Evolutionary conservation across 2,113 vertebrate genomes (phyloP), one percentile per base, ranked within the genome.

Genomic region (Equus przewalskii): DNA sequence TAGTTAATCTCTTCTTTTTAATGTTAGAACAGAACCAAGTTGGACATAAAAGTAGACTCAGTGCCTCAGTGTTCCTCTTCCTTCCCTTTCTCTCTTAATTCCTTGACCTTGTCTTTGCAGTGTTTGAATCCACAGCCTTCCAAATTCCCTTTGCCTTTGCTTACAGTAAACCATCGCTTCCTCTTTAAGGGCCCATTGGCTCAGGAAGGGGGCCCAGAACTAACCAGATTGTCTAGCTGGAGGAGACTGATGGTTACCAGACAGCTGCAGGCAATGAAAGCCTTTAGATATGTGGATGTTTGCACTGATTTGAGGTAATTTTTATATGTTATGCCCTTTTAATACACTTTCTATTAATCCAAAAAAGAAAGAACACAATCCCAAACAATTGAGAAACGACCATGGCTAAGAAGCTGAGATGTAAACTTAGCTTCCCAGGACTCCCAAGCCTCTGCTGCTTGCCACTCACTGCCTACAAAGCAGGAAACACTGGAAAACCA

Each of bases 1-100:
- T 75, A 73, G 26, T 78, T 80, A 73, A 82, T 86, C 56, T 54
- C 26, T 88, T 84, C 72, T 94, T 89, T 81, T 26, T 15, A 85
- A 84, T 60, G 44, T 83, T 76, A 89, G 58, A 93, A 11, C 22
- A 88, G 26, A 94, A 56, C 46, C 7, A 30, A 78, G 62, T 81
- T 11, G 58, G 18, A 56, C 36, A 94, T 13, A 88, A 58, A 76
- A 65, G 36, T 15, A 69, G 46, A 70, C 67, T 41, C 16, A 33
- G 22, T 41, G 70, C 33, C 87, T 96, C 58, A 54, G 30, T 70
- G 26, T 54, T 65, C 46, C 21, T 67, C 36, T n/a, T 58, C 11
- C 64, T 92, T 85, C 24, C 22, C 13, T 79, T 41, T 67, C 15
- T 93, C 7, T 24, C 7, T 33, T 62, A 78, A 30, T 33, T 76